Evolutionary conservation across 2,888 invertebrate genomes (phyloP), one percentile per base, ranked within the genome.

Genomic region (Drosophila acutilabella): DNA sequence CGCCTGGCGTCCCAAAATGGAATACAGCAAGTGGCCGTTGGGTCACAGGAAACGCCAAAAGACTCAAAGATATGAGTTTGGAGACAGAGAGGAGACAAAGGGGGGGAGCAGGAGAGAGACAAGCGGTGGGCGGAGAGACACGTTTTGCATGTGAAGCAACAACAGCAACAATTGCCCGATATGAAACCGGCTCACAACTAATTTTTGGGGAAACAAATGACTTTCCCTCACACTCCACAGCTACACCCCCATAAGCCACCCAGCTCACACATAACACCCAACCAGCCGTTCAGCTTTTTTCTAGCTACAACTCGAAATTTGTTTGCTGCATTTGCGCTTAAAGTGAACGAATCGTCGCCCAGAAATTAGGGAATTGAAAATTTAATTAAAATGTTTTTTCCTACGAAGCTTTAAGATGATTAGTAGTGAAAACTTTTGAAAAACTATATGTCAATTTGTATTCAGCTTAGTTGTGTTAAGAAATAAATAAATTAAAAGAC

Each of bases 191-290:
- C 83, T 74, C 80, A 70, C 82, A 87, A 81, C 81, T 74, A 87
- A 82, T 87, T 76, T 81, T 87, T 78, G 76, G 84, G 54, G 53
- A 87, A 87, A 76, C 88, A 82, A 87, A 76, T 83, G 88, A 82
- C 75, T 81, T 62, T 60, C 64, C n/a, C 51, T 44, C 26, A 38
- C 23, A 20, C 56, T 20, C 36, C 30, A 10, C 8, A 30, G 8
- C 30, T 30, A 30, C 30, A 30, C 30, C 30, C 6, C 30, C 26
- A 26, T 26, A 26, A 30, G 30, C 30, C 30, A 30, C 30, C 8
- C 30, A 30, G 30, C 30, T 8, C 30, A 8, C 30, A 30, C 2
- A 30, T 2, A 8, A 8, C 30, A 30, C 8, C 30, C 30, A 1
- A 1, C 30, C 6, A 30, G 1, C 30, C 30, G 36, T 13, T 47